A percentile compares a stretch with the other conserved stretches of the same genome.
These are phyloP conservation scores for Lophius piscatorius DNA, from an alignment of 2,113 vertebrate species.

Conservation along the genomic window DNA sequence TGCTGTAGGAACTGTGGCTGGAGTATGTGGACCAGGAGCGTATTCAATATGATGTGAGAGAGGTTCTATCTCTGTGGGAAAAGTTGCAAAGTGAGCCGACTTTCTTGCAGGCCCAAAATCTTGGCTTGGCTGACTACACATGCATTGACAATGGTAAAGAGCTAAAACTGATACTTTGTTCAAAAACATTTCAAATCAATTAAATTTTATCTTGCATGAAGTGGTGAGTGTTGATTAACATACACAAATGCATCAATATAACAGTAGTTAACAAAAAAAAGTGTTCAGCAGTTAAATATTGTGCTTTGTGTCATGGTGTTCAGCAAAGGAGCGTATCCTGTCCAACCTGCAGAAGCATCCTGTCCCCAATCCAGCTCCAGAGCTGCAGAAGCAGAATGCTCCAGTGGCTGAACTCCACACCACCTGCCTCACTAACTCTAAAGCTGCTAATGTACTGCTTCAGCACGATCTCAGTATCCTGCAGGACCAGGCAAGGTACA, in stretches of 20 bases:
- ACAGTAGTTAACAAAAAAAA: too few relatives aligned
- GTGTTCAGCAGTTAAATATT: slow-evolving; percentile 1
- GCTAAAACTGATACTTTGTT: neutral
- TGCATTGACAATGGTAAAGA: slow-evolving; percentile 84
- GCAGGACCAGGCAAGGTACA: slow-evolving; percentile 89
- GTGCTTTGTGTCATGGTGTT: slow-evolving; percentile 18
- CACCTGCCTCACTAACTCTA: slow-evolving; percentile 80
- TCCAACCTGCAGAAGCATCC: slow-evolving; percentile 89
- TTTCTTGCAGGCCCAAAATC: slow-evolving; percentile 67
- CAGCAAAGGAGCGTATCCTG: slow-evolving; percentile 89
- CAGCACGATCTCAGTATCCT: slow-evolving; percentile 83
- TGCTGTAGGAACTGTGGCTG: slow-evolving; percentile 89
- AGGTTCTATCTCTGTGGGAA: slow-evolving; percentile 85
- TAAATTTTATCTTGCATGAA: neutral
- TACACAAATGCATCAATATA: too few relatives aligned
- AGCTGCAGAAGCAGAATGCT: slow-evolving; percentile 79
- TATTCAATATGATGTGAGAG: slow-evolving; percentile 85
- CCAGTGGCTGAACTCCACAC: slow-evolving; percentile 87
- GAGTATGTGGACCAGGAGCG: slow-evolving; percentile 92
- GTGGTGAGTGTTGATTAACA: neutral
- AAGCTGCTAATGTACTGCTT: slow-evolving; percentile 82
- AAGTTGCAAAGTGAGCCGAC: slow-evolving; percentile 85
- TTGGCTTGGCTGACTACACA: slow-evolving; percentile 82
- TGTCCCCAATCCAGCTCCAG: slow-evolving; percentile 78
- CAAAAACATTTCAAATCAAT: neutral